Evolutionary conservation across 2,113 vertebrate species (phyloP).

Genomic region (Sinocyclocheilus grahami): DNA sequence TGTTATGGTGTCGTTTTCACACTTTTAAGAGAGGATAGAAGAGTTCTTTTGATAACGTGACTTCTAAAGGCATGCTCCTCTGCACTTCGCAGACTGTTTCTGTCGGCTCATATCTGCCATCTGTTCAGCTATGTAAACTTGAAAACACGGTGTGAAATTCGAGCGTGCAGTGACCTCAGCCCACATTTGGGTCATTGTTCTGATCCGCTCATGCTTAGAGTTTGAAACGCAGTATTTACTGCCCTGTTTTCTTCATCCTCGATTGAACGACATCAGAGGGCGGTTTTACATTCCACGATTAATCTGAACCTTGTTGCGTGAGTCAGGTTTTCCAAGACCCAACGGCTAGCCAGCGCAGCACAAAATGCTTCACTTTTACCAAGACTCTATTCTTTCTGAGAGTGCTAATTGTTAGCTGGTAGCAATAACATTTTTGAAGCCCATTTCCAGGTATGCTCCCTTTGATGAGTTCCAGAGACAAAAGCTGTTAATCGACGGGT

Average conservation of each 20-base stretch:
- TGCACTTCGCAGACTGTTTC: conserved; percentile 25
- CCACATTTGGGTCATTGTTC: conserved; percentile 43
- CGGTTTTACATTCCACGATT: conserved; percentile 39
- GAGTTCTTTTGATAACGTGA: conserved; percentile 14
- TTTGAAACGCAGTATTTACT: conserved; percentile 31
- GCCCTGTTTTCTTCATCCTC: conserved; percentile 32
- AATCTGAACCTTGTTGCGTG: conserved; percentile 40
- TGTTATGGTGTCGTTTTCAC: neutral
- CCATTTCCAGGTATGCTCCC: neutral
- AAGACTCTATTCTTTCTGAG: neutral
- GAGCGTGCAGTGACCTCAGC: conserved; percentile 12
- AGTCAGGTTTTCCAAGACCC: conserved; percentile 40
- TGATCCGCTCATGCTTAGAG: conserved; percentile 41
- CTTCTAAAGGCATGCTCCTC: conserved; percentile 6
- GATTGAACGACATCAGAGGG: conserved; percentile 36
- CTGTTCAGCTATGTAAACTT: conserved; percentile 43
- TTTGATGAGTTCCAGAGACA: conserved; percentile 4
- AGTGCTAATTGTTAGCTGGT: neutral
- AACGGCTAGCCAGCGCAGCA: neutral
- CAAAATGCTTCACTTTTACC: neutral
- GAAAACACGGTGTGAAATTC: conserved; percentile 35
- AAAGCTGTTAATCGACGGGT: conserved; percentile 14
- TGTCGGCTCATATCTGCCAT: conserved; percentile 40
- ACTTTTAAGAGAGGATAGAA: neutral
- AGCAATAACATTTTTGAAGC: neutral